Evolutionary conservation across 2,113 vertebrate genomes (phyloP).

Genomic region (Leuciscus idus): DNA sequence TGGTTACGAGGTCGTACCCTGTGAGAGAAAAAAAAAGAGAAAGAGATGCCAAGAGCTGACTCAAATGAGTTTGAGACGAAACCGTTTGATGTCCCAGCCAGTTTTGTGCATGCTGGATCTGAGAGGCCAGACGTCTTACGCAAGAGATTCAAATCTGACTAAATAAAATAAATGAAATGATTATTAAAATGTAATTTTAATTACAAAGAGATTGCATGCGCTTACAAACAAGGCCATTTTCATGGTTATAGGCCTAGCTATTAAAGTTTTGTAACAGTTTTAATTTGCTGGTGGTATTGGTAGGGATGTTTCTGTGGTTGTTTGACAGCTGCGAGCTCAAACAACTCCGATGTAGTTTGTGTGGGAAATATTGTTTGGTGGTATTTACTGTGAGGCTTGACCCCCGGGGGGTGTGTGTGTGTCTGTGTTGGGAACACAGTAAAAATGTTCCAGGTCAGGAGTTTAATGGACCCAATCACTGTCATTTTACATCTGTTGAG

Average conservation of each 20-base stretch:
- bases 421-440: constrained; percentile 60
- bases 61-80: constrained; percentile 60
- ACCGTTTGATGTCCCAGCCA: constrained; percentile 57
- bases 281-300: background rate
- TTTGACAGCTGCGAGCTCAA: constrained; percentile 16
- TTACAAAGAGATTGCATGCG: background rate
- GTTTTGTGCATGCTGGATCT: constrained; percentile 7
- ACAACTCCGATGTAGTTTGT: background rate
- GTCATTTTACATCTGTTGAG: constrained; percentile 61
- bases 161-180: background rate
- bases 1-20: constrained; percentile 56
- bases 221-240: background rate
- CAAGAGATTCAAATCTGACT: background rate
- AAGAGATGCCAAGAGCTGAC: constrained; percentile 57
- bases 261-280: background rate
- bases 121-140: background rate
- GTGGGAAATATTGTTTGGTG: background rate
- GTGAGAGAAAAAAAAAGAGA: constrained; percentile 45
- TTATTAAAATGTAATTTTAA: background rate
- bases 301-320: background rate
- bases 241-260: background rate
- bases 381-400: background rate
- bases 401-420: background rate
- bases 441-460: constrained; percentile 70
- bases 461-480: constrained; percentile 56